phyloP scores from a whole-genome alignment of 2,888 invertebrate species.

The Eristalis intricaria region DNA sequence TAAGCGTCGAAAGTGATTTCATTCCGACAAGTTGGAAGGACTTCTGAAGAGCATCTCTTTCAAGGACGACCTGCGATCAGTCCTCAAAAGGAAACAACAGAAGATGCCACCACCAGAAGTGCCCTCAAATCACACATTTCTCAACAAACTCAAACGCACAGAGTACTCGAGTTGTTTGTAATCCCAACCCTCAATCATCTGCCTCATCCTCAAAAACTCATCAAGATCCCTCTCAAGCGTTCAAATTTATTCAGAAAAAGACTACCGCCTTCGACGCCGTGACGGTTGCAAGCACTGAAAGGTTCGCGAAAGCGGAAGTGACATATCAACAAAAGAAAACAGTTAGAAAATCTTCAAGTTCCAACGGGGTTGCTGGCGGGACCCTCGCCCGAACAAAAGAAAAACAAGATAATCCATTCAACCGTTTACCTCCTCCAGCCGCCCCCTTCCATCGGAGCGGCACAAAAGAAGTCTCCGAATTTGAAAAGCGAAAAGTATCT shows the following conservation, averaged over 20 bases:
- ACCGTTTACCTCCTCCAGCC: neutral
- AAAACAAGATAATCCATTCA: neutral
- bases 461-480: neutral
- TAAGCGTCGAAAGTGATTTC: too few species aligned
- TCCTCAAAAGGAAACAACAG: too few species aligned
- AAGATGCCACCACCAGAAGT: too few species aligned
- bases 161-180: too few species aligned
- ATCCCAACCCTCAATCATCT: too few species aligned
- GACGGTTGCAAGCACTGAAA: neutral
- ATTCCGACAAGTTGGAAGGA: too few species aligned
- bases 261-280: too few species aligned
- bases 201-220: neutral
- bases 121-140: too few species aligned
- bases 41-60: too few species aligned
- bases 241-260: neutral
- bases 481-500: neutral
- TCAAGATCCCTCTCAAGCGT: neutral
- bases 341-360: neutral
- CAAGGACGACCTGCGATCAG: too few species aligned
- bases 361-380: neutral
- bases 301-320: neutral
- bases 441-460: neutral
- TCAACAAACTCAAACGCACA: too few species aligned
- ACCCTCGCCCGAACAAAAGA: too few species aligned
- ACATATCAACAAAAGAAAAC: neutral